phyloP scores from a whole-genome alignment of 2,797 vertebrate genomes.

The Lophotriccus pileatus region DNA sequence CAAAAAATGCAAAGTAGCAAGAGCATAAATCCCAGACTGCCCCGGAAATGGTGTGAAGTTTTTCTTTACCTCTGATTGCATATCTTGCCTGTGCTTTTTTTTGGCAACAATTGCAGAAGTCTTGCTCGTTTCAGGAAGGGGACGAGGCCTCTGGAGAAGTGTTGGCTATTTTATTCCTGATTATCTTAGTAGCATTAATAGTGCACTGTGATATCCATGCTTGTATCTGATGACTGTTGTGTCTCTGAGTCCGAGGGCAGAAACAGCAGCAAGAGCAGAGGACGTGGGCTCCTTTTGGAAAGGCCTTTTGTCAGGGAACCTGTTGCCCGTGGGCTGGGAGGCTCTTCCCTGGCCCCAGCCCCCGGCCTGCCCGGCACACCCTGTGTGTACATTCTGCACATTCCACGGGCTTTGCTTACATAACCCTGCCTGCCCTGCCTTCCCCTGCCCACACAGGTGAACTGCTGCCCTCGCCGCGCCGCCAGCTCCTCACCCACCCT shows the following conservation, averaged over 20 bases:
- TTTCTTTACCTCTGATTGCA: conserved; percentile 1
- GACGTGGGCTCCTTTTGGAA: neutral
- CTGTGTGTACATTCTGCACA: conserved; percentile 63
- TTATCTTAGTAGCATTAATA: neutral
- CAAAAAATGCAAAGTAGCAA: neutral
- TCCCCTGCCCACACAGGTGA: conserved; percentile 30
- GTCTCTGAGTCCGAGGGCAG: neutral
- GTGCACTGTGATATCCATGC: fast-evolving
- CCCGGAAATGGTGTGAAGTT: neutral
- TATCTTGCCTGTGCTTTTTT: neutral
- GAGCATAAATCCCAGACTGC: neutral
- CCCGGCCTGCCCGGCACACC: conserved; percentile 20
- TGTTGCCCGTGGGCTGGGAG: neutral
- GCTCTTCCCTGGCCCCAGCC: neutral
- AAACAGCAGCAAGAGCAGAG: neutral
- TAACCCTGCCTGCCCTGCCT: conserved; percentile 31
- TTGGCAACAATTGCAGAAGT: conserved; percentile 8
- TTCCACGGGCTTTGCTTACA: conserved; percentile 69
- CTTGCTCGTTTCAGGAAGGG: neutral
- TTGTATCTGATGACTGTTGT: neutral
- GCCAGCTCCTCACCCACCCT: neutral
- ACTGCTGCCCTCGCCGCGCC: neutral
- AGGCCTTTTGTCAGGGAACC: neutral
- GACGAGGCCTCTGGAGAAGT: neutral
- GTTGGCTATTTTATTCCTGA: neutral